Evolutionary conservation across 2,797 vertebrate genomes (phyloP), one percentile per base, ranked within the genome.

Genomic region (Coluber constrictor): DNA sequence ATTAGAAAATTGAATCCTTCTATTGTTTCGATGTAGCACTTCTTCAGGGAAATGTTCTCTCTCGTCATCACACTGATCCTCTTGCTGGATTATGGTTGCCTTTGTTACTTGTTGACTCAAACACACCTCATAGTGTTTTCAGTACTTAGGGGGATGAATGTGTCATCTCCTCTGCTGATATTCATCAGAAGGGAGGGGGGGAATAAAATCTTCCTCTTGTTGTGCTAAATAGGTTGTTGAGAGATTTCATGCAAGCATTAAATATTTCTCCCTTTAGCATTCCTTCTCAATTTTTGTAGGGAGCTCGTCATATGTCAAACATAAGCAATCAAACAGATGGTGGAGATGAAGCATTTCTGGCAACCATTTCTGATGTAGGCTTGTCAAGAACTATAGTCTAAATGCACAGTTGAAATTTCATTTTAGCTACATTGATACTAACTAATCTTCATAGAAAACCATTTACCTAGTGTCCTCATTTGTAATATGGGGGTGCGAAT

Each of bases 1-100:
- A 96, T 95, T 94, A 93, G 95, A 94, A 95, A 59, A 93, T 94
- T 94, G 96, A 94, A 23, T 93, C 12, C 93, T 94, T 95, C 37
- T 60, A 91, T 93, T 91, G 83, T 83, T 88, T 92, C 94, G 94
- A 94, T 96, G 95, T 97, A 95, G 94, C 95, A 91, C 18, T 74
- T 93, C 1, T 4, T 1, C 83, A 1, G 37, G 93, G 94, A 96
- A 95, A 94, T 3, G 8, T 18, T 18, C 95, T 94, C 95, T 94
- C 95, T 96, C 95, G 92, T 95, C 47, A 7, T 96, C 91, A 92
- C 94, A 92, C 54, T 79, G 0, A 12, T 91, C 83, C 94, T 94
- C 94, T 95, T 95, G 0, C 0, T 3, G 56, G 95, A 90, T 95
- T 93, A 90, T 60, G 95, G 94, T 96, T 95, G 96, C 95, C 96